Percentiles rank a stretch among this genome's conserved stretches.
phyloP scores from a whole-genome alignment of 2,113 vertebrate species.

The Malaclemys terrapin region DNA sequence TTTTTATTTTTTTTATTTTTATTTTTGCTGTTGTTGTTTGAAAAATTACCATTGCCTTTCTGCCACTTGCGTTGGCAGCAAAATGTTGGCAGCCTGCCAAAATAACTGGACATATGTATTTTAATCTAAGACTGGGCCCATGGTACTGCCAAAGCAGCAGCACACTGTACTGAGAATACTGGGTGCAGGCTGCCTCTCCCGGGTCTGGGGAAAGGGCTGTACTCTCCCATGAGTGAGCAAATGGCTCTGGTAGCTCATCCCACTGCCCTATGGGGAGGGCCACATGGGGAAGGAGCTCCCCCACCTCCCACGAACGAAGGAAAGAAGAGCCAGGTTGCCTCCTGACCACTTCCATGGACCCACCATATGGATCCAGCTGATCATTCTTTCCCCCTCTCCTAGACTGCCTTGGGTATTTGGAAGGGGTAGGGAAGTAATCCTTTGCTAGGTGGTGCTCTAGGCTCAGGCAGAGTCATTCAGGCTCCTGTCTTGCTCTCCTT shows the following conservation, averaged over 20 bases:
- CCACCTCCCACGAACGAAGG: not conserved
- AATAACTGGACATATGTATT: fast-evolving
- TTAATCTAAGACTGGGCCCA: not conserved
- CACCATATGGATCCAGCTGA: not conserved
- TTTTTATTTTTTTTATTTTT: too few relatives aligned
- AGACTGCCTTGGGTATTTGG: not conserved
- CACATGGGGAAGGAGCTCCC: not conserved
- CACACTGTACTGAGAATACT: fast-evolving
- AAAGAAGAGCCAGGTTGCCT: not conserved
- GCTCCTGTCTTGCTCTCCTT: not conserved
- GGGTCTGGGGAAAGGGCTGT: not conserved
- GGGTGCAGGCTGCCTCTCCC: not conserved
- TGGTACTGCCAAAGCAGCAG: not conserved
- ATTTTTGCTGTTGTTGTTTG: too few relatives aligned
- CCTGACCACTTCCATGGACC: not conserved
- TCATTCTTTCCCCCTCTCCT: not conserved
- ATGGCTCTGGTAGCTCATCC: not conserved
- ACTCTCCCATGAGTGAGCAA: not conserved
- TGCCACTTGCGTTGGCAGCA: not conserved
- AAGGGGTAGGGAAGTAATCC: not conserved
- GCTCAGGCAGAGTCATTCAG: not conserved
- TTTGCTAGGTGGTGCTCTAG: not conserved
- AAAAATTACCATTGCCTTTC: not conserved
- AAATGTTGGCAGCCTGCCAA: not conserved
- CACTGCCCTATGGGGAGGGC: not conserved